Evolutionary conservation across 2,888 invertebrate species (phyloP).

Genomic region (Caenorhabditis imperialis): DNA sequence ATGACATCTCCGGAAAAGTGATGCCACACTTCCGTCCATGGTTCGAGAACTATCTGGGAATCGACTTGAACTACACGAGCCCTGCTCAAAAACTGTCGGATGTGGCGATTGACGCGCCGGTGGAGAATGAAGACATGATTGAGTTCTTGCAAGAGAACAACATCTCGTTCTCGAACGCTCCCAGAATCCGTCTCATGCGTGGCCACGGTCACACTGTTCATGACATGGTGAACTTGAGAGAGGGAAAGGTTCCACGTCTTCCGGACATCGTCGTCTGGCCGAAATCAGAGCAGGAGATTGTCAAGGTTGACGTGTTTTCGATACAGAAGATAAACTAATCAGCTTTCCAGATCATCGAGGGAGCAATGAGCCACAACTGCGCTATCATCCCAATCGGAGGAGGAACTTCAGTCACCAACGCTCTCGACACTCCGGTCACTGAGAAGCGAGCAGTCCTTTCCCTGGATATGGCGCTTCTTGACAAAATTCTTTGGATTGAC

Average conservation of each 20-base stretch:
- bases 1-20: constrained; percentile 79
- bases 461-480: constrained; percentile 94
- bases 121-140: constrained; percentile 91
- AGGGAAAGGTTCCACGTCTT: constrained; percentile 85
- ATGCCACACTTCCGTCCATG: constrained; percentile 88
- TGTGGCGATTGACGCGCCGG: constrained; percentile 84
- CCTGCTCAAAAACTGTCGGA: constrained; percentile 80
- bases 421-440: constrained; percentile 68
- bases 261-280: constrained; percentile 97
- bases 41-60: constrained; percentile 85
- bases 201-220: constrained; percentile 81
- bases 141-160: constrained; percentile 89
- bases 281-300: constrained; percentile 74
- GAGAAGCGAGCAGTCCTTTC: constrained; percentile 89
- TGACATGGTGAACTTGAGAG: constrained; percentile 87
- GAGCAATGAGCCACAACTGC: constrained; percentile 85
- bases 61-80: constrained; percentile 79
- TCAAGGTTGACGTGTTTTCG: constrained; percentile 21
- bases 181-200: constrained; percentile 68
- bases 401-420: constrained; percentile 75
- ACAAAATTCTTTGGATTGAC: constrained; percentile 93
- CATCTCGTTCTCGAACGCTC: constrained; percentile 87
- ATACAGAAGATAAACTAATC: background rate
- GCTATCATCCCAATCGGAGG: constrained; percentile 85
- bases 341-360: constrained; percentile 82